These are phyloP conservation scores for Hemibagrus wyckioides DNA, from an alignment of 2,113 vertebrate genomes.

Conservation along the genomic window DNA sequence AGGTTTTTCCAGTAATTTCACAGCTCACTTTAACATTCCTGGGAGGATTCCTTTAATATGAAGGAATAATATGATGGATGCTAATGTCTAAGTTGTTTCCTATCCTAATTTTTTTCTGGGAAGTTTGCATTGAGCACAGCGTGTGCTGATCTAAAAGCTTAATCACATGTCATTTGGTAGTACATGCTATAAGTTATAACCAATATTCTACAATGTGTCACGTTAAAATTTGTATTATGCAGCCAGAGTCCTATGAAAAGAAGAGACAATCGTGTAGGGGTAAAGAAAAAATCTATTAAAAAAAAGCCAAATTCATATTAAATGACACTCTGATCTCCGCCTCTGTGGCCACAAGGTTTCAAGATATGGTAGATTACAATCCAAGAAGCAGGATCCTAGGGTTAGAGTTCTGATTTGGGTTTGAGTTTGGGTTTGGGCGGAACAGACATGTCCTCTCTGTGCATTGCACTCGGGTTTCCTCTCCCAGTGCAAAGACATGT, in stretches of 20 bases:
- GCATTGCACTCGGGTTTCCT: too few species aligned
- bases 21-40: neutral
- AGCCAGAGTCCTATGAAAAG: neutral
- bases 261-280: neutral
- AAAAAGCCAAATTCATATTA: neutral
- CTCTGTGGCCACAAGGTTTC: neutral
- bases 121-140: neutral
- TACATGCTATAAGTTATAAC: neutral
- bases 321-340: neutral
- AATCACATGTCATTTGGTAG: neutral
- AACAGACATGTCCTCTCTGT: too few species aligned
- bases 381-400: neutral
- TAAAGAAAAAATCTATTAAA: neutral
- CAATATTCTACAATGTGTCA: neutral
- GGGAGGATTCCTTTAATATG: neutral
- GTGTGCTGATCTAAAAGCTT: neutral
- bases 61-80: neutral
- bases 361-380: neutral
- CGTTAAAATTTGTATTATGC: neutral
- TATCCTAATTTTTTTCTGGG: neutral
- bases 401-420: too few species aligned
- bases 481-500: too few species aligned
- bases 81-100: neutral
- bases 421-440: too few species aligned
- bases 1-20: constrained; percentile 1